A percentile compares a stretch with the other conserved stretches of the same genome.
Conservation (phyloP, 2,797 vertebrate species). For the Argya squamiceps region DNA sequence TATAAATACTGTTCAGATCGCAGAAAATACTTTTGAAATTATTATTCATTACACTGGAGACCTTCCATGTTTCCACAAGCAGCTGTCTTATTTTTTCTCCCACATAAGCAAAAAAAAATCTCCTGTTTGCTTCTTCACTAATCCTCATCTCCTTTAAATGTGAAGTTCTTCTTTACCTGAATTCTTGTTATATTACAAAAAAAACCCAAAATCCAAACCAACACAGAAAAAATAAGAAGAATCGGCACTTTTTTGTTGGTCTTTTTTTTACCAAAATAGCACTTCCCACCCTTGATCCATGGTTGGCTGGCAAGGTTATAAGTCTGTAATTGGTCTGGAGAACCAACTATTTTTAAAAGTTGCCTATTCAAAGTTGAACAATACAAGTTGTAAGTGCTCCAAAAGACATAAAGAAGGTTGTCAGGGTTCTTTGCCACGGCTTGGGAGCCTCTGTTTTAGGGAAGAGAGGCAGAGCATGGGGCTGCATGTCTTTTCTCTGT, state of each 20-base stretch:
- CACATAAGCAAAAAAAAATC: neutral
- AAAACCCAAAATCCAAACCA: neutral
- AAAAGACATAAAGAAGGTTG: neutral
- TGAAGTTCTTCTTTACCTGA: neutral
- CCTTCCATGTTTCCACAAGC: conserved; percentile 12
- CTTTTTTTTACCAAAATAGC: neutral
- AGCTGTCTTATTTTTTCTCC: neutral
- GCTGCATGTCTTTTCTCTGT: neutral
- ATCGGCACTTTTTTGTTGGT: neutral
- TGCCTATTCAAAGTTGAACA: conserved; percentile 20
- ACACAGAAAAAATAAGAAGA: neutral
- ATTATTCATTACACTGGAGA: conserved; percentile 37
- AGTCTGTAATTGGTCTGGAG: neutral
- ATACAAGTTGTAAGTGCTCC: neutral
- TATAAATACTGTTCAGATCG: conserved; percentile 11
- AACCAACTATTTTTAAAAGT: neutral
- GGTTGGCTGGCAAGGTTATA: neutral
- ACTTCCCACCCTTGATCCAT: neutral
- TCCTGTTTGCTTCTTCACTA: neutral
- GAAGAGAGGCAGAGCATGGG: neutral
- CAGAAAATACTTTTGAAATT: conserved; percentile 37
- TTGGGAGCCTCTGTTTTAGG: neutral
- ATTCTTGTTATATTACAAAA: neutral
- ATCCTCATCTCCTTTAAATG: neutral
- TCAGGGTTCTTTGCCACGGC: neutral